Evolutionary conservation across 2,113 vertebrate species (phyloP).

Genomic region (Corapipo altera): DNA sequence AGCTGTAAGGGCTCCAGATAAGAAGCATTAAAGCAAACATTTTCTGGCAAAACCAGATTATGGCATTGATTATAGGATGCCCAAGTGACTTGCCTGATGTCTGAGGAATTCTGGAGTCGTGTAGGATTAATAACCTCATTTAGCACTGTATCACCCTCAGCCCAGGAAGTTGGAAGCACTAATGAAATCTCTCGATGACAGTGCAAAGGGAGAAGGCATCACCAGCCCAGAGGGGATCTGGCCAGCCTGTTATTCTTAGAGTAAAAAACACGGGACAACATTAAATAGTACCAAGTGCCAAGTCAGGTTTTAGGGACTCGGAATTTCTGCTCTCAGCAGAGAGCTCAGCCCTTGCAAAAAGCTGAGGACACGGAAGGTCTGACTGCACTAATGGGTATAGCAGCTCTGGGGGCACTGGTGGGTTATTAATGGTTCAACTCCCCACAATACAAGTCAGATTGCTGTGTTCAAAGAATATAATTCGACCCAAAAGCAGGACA

Average conservation of each 20-base stretch:
- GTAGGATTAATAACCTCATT: slow-evolving; percentile 66
- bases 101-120: slow-evolving; percentile 23
- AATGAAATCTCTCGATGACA: slow-evolving; percentile 56
- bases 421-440: background rate
- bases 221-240: background rate
- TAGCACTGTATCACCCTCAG: slow-evolving; percentile 32
- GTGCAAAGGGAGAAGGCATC: background rate
- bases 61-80: slow-evolving; percentile 52
- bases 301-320: background rate
- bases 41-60: slow-evolving; percentile 60
- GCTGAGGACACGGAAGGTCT: background rate
- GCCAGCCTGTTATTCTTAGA: background rate
- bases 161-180: background rate
- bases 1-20: slow-evolving; percentile 30
- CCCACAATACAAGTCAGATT: background rate
- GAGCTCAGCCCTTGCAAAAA: background rate
- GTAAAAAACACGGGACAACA: background rate
- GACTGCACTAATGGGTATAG: background rate
- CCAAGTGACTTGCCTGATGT: slow-evolving; percentile 51
- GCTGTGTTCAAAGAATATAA: background rate
- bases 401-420: fast-evolving
- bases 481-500: background rate
- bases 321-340: slow-evolving; percentile 11
- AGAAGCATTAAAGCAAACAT: slow-evolving; percentile 46
- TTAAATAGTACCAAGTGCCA: background rate